Conservation (phyloP, 2,113 vertebrate genomes). For the Onychorhynchus coronatus region DNA sequence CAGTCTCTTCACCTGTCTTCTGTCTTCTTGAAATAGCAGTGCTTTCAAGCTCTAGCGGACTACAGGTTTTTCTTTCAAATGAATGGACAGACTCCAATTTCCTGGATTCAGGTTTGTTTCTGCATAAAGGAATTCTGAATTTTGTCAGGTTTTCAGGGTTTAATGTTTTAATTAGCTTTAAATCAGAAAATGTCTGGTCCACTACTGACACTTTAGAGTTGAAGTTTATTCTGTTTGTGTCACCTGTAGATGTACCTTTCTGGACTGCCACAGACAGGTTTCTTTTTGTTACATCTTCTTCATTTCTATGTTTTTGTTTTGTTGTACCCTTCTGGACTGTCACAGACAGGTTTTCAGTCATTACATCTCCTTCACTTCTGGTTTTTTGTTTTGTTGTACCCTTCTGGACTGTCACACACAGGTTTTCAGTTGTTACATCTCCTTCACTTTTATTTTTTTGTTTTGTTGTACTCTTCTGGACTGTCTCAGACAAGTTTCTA, state of each 20-base stretch:
- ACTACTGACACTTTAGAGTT: background rate
- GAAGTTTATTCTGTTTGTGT: background rate
- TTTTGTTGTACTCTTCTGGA: background rate
- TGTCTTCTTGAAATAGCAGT: constrained; percentile 4
- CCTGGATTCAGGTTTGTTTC: constrained; percentile 48
- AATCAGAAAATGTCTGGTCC: constrained; percentile 34
- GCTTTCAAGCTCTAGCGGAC: constrained; percentile 42
- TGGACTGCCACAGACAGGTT: background rate
- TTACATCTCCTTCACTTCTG: constrained; percentile 2
- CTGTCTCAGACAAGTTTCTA: background rate
- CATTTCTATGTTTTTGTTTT: constrained; percentile 20
- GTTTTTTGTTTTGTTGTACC: constrained; percentile 22
- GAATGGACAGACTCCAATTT: background rate
- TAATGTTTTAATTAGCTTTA: constrained; percentile 35
- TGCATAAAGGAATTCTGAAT: constrained; percentile 75
- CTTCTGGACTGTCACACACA: too few relatives aligned
- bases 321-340: background rate
- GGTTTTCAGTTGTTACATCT: background rate
- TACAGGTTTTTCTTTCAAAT: constrained; percentile 44
- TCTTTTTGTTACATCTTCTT: constrained; percentile 17
- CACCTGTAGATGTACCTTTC: background rate
- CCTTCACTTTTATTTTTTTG: too few relatives aligned
- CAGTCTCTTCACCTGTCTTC: background rate
- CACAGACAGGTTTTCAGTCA: background rate
- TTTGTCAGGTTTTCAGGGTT: constrained; percentile 51